Percentiles rank a stretch among this genome's conserved stretches.
Evolutionary conservation across 2,797 vertebrate genomes (phyloP).

Genomic region (Coregonus ussuriensis): DNA sequence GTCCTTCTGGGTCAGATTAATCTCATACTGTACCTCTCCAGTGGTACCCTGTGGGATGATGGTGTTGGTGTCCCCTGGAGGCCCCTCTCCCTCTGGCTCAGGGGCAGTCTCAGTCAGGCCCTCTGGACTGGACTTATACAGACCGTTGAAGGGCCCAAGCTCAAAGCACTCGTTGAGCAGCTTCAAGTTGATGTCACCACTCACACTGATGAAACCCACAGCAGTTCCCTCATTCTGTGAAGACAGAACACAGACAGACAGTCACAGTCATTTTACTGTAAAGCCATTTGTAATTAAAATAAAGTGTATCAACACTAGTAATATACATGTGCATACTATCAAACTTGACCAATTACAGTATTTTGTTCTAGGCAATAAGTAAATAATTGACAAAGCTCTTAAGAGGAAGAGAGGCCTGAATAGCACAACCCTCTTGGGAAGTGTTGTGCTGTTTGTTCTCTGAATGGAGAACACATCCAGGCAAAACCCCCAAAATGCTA

Average conservation of each 20-base stretch:
- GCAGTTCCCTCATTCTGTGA: slow-evolving; percentile 75
- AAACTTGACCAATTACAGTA: background rate
- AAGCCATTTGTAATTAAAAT: background rate
- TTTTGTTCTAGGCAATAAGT: background rate
- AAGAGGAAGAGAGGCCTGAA: slow-evolving; percentile 7
- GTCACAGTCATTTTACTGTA: background rate
- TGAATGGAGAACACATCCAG: slow-evolving; percentile 49
- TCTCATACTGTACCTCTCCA: background rate
- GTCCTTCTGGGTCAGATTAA: background rate
- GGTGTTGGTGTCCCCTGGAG: background rate
- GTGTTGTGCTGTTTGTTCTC: slow-evolving; percentile 53
- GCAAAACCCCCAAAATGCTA: slow-evolving; percentile 65
- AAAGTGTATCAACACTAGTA: background rate
- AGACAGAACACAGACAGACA: background rate
- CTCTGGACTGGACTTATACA: slow-evolving; percentile 70
- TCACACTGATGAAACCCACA: slow-evolving; percentile 85
- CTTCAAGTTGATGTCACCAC: slow-evolving; percentile 72
- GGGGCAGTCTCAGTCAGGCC: slow-evolving; percentile 29
- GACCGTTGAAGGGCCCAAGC: slow-evolving; percentile 77
- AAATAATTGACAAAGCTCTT: slow-evolving; percentile 37
- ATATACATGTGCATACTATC: background rate
- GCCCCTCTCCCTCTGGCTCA: slow-evolving; percentile 14
- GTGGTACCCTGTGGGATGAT: slow-evolving; percentile 14
- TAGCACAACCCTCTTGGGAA: slow-evolving; percentile 43
- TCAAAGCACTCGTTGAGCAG: slow-evolving; percentile 79